These are phyloP conservation scores for Lithosia quadra DNA, from an alignment of 2,888 invertebrate species.

Conservation along the genomic window DNA sequence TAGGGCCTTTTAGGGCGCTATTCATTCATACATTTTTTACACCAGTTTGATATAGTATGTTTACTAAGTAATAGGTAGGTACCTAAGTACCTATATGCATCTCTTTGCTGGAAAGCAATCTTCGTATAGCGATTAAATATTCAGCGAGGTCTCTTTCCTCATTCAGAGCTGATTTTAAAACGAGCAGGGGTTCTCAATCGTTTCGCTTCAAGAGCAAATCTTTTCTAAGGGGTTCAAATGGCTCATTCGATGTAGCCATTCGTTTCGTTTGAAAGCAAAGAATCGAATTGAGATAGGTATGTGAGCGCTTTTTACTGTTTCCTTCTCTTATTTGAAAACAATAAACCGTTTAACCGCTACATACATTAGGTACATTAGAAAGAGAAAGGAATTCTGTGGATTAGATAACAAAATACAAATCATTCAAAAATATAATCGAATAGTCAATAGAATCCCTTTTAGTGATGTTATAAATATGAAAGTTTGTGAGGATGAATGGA, in stretches of 20 bases:
- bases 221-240: slow-evolving; percentile 2
- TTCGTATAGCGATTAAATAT: slow-evolving; percentile 9
- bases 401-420: no score
- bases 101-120: background rate
- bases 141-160: background rate
- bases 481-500: no score
- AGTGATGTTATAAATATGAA: no score
- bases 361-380: background rate
- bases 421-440: no score
- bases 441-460: no score
- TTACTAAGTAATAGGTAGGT: no score
- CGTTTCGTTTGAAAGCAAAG: background rate
- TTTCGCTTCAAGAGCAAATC: slow-evolving; percentile 8
- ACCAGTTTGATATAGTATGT: background rate
- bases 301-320: background rate
- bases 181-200: background rate
- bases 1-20: background rate
- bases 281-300: background rate
- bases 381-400: background rate
- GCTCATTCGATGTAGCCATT: background rate
- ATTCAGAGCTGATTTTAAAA: slow-evolving; percentile 2
- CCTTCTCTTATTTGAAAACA: background rate
- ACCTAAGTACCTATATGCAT: background rate
- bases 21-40: background rate
- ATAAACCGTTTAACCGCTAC: background rate